Conservation (phyloP, 2,113 vertebrate species). For the Macaca nemestrina region DNA sequence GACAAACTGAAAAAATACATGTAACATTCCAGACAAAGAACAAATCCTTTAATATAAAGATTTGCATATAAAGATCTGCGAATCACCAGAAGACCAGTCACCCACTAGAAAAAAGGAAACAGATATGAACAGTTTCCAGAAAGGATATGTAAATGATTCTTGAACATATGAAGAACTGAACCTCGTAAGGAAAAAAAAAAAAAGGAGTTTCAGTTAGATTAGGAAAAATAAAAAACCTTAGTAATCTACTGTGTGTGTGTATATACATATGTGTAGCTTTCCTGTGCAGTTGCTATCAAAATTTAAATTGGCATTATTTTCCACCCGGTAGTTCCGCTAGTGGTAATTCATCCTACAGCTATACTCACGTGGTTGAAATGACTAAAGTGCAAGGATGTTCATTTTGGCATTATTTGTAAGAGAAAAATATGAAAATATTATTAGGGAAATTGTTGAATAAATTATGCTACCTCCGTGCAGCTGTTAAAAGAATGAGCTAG, state of each 20-base stretch:
- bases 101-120: background rate
- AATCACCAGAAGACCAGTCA: background rate
- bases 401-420: background rate
- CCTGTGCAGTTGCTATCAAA: background rate
- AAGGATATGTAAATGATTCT: background rate
- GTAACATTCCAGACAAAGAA: background rate
- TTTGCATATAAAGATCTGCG: background rate
- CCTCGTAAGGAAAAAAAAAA: background rate
- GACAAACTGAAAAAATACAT: background rate
- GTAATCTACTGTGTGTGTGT: background rate
- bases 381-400: background rate
- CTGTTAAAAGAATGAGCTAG: background rate
- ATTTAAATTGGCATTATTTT: background rate
- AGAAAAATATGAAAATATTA: background rate
- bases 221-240: background rate
- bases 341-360: background rate
- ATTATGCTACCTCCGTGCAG: background rate
- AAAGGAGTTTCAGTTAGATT: background rate
- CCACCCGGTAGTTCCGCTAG: background rate
- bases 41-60: background rate
- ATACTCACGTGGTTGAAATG: background rate
- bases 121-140: background rate
- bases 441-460: background rate
- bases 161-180: background rate
- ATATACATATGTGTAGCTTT: background rate